Conservation (phyloP, 64 coral and sea anemone species). For the Porites australiensis region DNA sequence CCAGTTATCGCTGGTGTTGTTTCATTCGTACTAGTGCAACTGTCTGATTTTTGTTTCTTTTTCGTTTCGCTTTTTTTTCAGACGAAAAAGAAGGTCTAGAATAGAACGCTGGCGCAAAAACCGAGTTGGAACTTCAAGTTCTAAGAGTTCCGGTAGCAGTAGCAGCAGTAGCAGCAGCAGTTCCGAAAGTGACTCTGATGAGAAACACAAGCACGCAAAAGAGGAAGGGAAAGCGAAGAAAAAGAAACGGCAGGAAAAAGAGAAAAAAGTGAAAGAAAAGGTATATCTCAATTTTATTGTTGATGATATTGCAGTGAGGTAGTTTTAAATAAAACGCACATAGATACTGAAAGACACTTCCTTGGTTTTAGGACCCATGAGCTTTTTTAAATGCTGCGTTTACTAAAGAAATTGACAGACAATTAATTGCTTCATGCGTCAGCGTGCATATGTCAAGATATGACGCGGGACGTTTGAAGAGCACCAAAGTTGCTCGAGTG, state of each 20-base stretch:
- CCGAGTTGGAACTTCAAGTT: slow-evolving; percentile 62
- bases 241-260: slow-evolving; percentile 11
- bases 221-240: slow-evolving; percentile 25
- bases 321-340: too few species aligned
- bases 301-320: neutral
- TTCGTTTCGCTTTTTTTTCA: neutral
- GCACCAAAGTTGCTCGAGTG: too few species aligned
- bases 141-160: slow-evolving; percentile 42
- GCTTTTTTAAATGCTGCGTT: too few species aligned
- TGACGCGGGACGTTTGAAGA: too few species aligned
- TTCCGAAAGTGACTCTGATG: neutral
- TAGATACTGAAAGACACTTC: too few species aligned
- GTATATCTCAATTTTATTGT: neutral
- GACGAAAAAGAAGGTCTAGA: slow-evolving; percentile 52
- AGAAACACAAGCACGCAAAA: neutral
- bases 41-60: too few species aligned
- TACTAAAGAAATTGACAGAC: too few species aligned
- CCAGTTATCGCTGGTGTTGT: too few species aligned
- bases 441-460: too few species aligned
- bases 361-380: too few species aligned
- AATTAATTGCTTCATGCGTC: too few species aligned
- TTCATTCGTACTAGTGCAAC: too few species aligned
- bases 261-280: slow-evolving; percentile 9
- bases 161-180: slow-evolving; percentile 59
- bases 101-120: slow-evolving; percentile 71